A percentile compares a stretch with the other conserved stretches of the same genome.
These are phyloP conservation scores for Galerucella calmariensis DNA, from an alignment of 2,888 invertebrate genomes.

Conservation along the genomic window DNA sequence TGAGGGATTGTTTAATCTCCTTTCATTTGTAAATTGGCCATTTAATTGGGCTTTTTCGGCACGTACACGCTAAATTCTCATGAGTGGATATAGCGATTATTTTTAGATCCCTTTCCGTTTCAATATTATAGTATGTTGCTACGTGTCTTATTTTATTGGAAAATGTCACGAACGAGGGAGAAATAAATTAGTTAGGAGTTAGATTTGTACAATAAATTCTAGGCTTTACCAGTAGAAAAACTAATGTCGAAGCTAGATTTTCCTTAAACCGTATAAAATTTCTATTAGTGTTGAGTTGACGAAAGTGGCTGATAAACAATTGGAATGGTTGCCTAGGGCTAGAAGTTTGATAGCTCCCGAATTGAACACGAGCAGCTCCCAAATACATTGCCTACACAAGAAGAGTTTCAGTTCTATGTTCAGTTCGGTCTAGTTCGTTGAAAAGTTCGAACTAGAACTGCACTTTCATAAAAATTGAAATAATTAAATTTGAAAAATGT, in stretches of 20 bases:
- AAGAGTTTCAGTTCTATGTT: no score
- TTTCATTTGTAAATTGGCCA: conserved; percentile 6
- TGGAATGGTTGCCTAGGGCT: not conserved
- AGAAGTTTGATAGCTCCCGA: no score
- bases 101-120: conserved; percentile 26
- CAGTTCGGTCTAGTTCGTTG: no score
- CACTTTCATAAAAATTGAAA: no score
- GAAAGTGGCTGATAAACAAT: not conserved
- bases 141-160: conserved; percentile 21
- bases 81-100: conserved; percentile 37
- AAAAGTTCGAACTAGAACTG: no score
- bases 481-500: no score
- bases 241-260: not conserved
- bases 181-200: conserved; percentile 18
- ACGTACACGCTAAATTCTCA: conserved; percentile 40
- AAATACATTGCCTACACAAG: no score
- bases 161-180: conserved; percentile 27
- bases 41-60: conserved; percentile 33
- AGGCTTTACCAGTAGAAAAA: not conserved
- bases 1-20: not conserved
- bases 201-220: not conserved
- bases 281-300: not conserved
- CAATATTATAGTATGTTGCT: conserved; percentile 8
- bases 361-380: no score
- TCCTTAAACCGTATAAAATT: not conserved